Evolutionary conservation across 2,888 invertebrate genomes (phyloP).

Genomic region (Leptinotarsa tumamoca): DNA sequence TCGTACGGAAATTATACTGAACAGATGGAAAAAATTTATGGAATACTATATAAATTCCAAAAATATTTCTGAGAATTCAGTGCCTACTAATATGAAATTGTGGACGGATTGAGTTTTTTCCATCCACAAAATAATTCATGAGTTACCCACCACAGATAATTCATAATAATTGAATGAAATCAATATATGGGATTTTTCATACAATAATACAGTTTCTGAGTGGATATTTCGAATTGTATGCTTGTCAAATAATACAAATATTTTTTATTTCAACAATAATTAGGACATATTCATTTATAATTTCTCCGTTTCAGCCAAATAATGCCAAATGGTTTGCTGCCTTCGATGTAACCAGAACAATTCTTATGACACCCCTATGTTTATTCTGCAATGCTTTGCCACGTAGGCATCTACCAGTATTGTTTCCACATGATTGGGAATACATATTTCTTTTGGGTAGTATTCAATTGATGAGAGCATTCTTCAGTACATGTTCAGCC

Average conservation of each 20-base stretch:
- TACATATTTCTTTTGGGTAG: constrained; percentile 46
- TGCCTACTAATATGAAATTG: no score
- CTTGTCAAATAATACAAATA: not conserved
- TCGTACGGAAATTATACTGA: no score
- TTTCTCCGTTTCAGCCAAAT: constrained; percentile 20
- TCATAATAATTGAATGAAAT: no score
- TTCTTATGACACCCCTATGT: constrained; percentile 42
- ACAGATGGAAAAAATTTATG: no score
- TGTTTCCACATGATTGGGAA: constrained; percentile 53
- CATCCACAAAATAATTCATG: no score
- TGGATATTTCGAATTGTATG: not conserved
- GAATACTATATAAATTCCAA: no score
- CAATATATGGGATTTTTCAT: no score
- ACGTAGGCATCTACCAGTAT: constrained; percentile 50
- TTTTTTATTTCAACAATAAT: not conserved
- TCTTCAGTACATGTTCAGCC: not conserved
- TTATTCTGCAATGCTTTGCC: constrained; percentile 53
- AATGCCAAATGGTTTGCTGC: constrained; percentile 26
- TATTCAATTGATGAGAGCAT: constrained; percentile 28
- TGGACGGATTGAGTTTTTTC: no score
- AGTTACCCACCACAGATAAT: no score
- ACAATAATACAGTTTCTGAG: not conserved
- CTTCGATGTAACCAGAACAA: constrained; percentile 36
- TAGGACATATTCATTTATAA: not conserved
- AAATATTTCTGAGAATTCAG: no score